Percentiles rank a stretch among this genome's conserved stretches.
Conservation (phyloP, 2,888 invertebrate species). For the Amphipoea oculea region DNA sequence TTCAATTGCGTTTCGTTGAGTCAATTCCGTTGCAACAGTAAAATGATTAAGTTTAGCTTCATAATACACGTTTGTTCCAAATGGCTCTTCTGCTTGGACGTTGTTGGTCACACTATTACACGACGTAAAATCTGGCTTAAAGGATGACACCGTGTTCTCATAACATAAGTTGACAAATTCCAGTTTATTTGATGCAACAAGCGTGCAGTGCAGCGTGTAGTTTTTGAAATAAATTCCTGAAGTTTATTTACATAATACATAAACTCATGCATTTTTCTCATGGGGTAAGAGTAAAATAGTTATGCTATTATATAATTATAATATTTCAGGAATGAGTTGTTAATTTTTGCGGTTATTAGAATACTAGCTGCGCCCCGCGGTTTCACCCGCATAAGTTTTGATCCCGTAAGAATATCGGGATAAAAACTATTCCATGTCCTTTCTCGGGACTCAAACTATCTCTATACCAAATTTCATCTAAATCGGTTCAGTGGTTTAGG, state of each 20-base stretch:
- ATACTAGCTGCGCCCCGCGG: too few species aligned
- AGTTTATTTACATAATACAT: constrained; percentile 9
- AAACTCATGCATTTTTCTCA: background rate
- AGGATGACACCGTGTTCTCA: constrained; percentile 44
- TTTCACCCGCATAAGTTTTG: too few species aligned
- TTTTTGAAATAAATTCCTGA: constrained; percentile 27
- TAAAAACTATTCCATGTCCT: too few species aligned
- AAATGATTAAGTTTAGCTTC: background rate
- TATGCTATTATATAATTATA: background rate
- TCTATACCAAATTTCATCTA: too few species aligned
- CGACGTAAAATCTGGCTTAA: constrained; percentile 48
- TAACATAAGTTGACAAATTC: constrained; percentile 44
- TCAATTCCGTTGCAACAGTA: background rate
- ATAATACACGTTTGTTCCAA: constrained; percentile 6
- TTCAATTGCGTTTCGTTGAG: background rate
- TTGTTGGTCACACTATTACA: constrained; percentile 13
- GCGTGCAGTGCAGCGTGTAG: constrained; percentile 18
- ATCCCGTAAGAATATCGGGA: too few species aligned
- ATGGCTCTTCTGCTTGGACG: background rate
- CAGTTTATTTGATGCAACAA: constrained; percentile 46
- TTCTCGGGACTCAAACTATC: too few species aligned
- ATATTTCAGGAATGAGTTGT: constrained; percentile 3
- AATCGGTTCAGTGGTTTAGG: too few species aligned
- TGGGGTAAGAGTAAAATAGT: background rate
- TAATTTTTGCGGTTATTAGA: background rate